Base-by-base conservation (phyloP, 2,797 vertebrate genomes). In the Craterocephalus amniculus region DNA sequence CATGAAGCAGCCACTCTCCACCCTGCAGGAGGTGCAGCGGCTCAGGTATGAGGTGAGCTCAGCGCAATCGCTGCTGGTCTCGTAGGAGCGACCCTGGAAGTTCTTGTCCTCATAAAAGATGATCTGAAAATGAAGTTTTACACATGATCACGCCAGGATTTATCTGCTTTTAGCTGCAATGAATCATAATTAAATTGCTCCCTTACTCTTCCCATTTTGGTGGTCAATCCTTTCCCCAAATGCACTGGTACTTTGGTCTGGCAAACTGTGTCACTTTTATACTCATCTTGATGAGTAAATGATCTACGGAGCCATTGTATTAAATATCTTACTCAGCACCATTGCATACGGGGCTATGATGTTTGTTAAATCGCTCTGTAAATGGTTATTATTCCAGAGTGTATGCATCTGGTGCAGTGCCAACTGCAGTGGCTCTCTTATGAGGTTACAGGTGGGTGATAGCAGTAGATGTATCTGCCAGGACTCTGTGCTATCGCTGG, bases 1-100 rank as follows among this genome's bases (percentile, higher is more conserved):
- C 92, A 94, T 93, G 78, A 93, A 94, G 74, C 91, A 92, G 81
- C 92, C 92, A 2, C 85, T 92, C 86, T 93, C 90, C 74, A 93
- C 91, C 66, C 83, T 82, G 81, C 90, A 92, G 62, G 91, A 92
- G 85, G 81, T 83, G 77, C 92, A 93, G 26, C 74, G 58, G 80
- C 86, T 92, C 81, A 93, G 86, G 78, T 85, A 85, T 57, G 90
- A 90, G 49, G 85, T 90, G 59, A 93, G 72, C 70, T 93, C 92
- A 24, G 89, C 59, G 2, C 92, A 93, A 78, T 93, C 92, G 16
- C 63, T 87, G 78, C 86, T 91, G 76, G 79, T 84, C 84, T 93
- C 91, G 79, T 93, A 89, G 78, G 83, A 89, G 54, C 85, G 83
- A 78, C 92, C 92, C 85, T 89, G 89, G 84, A 92, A 92, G 85